These are phyloP conservation scores for Pentalonia nigronervosa DNA, from an alignment of 1,140 invertebrate genomes.

Conservation along the genomic window DNA sequence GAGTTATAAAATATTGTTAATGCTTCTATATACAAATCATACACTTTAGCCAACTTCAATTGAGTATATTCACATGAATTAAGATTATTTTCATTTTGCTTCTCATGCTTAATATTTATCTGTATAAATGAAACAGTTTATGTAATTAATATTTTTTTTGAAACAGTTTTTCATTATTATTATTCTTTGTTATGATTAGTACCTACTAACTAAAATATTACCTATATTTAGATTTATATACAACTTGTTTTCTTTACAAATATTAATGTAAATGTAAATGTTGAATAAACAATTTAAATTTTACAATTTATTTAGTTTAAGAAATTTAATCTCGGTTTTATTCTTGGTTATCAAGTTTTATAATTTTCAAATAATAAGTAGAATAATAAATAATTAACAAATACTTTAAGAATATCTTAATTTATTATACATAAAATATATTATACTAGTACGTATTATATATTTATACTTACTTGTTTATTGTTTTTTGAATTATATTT, in stretches of 20 bases:
- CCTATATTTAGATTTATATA: neutral
- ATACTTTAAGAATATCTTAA: too few relatives aligned
- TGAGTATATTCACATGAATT: neutral
- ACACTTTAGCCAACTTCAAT: neutral
- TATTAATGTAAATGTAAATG: neutral
- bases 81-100: neutral
- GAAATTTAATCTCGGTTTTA: neutral
- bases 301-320: neutral
- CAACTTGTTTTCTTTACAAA: neutral
- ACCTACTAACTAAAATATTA: neutral
- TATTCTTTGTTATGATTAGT: neutral
- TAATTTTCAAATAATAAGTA: too few relatives aligned
- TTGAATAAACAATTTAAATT: neutral
- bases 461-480: neutral
- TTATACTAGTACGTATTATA: too few relatives aligned
- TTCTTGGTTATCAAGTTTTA: neutral
- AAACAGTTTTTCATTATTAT: neutral
- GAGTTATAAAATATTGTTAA: neutral
- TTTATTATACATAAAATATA: too few relatives aligned
- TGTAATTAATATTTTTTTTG: neutral
- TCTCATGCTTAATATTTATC: neutral
- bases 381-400: too few relatives aligned
- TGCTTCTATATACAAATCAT: conserved; percentile 17
- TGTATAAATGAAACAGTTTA: neutral
- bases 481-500: neutral